Conservation (phyloP, 2,888 invertebrate species). For the Scaeva pyrastri region DNA sequence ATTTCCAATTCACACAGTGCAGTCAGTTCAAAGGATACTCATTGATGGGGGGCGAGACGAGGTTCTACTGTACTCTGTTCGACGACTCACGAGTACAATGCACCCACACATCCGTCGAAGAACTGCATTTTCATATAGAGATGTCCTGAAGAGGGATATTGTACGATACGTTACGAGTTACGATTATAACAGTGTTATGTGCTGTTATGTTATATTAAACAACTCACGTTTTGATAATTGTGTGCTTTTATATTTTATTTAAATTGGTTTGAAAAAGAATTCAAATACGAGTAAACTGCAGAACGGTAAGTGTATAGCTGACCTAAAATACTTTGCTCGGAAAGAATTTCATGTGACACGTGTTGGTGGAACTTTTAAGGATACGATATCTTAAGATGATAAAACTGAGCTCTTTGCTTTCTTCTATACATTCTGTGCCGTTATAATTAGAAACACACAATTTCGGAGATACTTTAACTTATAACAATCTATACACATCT, state of each 20-base stretch:
- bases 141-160: conserved; percentile 27
- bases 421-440: neutral
- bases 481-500: neutral
- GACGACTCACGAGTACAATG: neutral
- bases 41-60: neutral
- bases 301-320: conserved; percentile 24
- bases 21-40: conserved; percentile 7
- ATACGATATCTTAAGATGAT: conserved; percentile 61
- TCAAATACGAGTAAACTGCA: conserved; percentile 3
- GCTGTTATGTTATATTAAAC: conserved; percentile 35
- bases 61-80: neutral
- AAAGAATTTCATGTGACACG: conserved; percentile 40
- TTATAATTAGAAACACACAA: conserved; percentile 72
- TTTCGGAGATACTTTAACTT: conserved; percentile 69
- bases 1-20: conserved; percentile 46
- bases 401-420: conserved; percentile 32
- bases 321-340: conserved; percentile 26
- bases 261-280: conserved; percentile 41
- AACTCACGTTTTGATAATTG: conserved; percentile 54
- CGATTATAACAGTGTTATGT: neutral
- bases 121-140: conserved; percentile 47
- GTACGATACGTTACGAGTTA: neutral
- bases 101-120: conserved; percentile 17
- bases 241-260: conserved; percentile 30
- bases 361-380: conserved; percentile 64